These are phyloP conservation scores for Campoplex capitator DNA, from an alignment of 2,888 invertebrate species.

Conservation along the genomic window DNA sequence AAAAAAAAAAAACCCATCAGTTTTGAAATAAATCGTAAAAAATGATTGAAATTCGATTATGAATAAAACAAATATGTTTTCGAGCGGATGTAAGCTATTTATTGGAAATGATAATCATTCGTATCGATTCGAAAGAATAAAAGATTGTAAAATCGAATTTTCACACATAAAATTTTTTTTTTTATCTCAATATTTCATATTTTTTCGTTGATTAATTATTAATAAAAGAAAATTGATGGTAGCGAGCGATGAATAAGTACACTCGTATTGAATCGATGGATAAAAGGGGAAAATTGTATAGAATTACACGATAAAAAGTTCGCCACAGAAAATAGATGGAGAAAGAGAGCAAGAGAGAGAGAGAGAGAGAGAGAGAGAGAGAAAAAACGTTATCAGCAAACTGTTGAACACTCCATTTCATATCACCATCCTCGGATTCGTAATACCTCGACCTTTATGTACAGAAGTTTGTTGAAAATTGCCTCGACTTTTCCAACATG, in stretches of 20 bases:
- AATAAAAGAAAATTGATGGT: background rate
- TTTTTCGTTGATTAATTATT: background rate
- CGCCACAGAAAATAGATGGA: background rate
- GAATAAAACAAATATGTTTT: too few species aligned
- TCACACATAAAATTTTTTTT: background rate
- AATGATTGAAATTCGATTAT: too few species aligned
- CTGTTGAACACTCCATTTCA: constrained; percentile 51
- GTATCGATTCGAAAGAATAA: background rate
- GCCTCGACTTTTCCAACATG: background rate
- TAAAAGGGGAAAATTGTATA: constrained; percentile 27
- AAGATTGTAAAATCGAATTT: background rate
- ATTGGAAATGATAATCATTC: background rate
- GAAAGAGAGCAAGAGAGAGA: constrained; percentile 19
- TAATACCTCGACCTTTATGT: constrained; percentile 34
- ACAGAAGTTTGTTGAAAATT: constrained; percentile 17
- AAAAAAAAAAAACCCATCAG: too few species aligned
- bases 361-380: background rate
- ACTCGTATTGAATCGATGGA: background rate
- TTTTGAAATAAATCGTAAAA: too few species aligned
- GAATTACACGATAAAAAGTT: constrained; percentile 57
- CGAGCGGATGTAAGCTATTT: background rate
- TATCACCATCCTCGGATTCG: constrained; percentile 39
- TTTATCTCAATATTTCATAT: background rate
- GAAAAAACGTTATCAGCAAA: constrained; percentile 21
- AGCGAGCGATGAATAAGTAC: background rate